Evolutionary conservation across 2,888 invertebrate genomes (phyloP).

Genomic region (Noctua comes): DNA sequence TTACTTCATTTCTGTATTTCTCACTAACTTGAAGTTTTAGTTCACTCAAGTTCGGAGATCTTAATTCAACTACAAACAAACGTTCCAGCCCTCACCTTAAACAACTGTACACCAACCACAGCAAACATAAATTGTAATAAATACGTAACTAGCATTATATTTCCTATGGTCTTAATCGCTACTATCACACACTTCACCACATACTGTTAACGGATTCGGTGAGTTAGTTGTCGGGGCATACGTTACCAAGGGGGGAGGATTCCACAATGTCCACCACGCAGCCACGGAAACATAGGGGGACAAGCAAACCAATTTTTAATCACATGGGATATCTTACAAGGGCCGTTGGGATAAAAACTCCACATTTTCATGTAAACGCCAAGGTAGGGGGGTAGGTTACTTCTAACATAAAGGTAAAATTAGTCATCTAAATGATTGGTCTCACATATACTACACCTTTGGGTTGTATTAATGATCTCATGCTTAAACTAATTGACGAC

Average conservation of each 20-base stretch:
- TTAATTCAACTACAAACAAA: constrained; percentile 31
- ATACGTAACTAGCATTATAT: constrained; percentile 99
- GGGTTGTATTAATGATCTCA: constrained; percentile 80
- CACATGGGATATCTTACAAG: constrained; percentile 74
- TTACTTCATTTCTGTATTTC: background rate
- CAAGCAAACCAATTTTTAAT: constrained; percentile 88
- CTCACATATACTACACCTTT: constrained; percentile 85
- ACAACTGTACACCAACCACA: constrained; percentile 99
- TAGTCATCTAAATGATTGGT: constrained; percentile 76
- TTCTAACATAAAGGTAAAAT: constrained; percentile 74
- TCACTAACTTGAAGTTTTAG: background rate
- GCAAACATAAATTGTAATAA: constrained; percentile 99
- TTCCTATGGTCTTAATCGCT: constrained; percentile 99
- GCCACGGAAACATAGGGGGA: constrained; percentile 87
- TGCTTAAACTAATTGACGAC: constrained; percentile 76
- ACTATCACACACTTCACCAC: constrained; percentile 99
- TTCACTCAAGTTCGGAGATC: constrained; percentile 39
- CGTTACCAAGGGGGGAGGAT: constrained; percentile 83
- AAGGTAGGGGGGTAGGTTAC: constrained; percentile 88
- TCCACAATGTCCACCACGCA: constrained; percentile 82
- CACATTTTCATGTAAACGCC: constrained; percentile 79
- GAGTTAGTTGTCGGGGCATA: constrained; percentile 84
- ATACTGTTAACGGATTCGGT: constrained; percentile 92
- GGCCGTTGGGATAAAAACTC: constrained; percentile 70
- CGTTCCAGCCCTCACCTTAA: constrained; percentile 94